Evolutionary conservation across 2,797 vertebrate species (phyloP), one percentile per base, ranked within the genome.

Genomic region (Xenops minutus): DNA sequence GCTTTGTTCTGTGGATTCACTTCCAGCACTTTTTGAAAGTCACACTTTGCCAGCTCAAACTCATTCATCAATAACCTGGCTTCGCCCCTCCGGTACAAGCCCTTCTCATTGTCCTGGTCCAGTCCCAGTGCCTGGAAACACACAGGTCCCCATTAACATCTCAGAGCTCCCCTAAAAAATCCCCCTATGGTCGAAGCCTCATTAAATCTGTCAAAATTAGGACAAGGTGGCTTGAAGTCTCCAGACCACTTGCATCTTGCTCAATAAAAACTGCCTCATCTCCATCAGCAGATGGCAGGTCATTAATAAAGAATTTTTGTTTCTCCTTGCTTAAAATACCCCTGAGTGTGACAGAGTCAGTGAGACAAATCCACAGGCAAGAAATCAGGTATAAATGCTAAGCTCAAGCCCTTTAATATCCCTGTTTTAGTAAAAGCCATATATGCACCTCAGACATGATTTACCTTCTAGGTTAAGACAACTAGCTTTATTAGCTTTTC

Each of bases 1-100:
- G 99, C 99, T 85, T 98, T 98, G 95, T 99, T 99, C 55, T 98
- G 98, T 4, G 99, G 98, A 77, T 99, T 99, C 74, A 99, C 98
- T 84, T 98, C 98, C 88, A 99, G 96, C 77, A 99, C 99, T 58
- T 97, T 98, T 89, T 98, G 98, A 94, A 99, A 99, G 97, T 99
- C 99, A 8, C 97, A 96, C 94, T 98, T 97, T 52, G 99, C 99
- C 88, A 99, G 94, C 93, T 98, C 98, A 55, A 99, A 99, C 95
- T 99, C 99, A 0, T 99, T 99, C 94, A 98, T 98, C 55, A 98
- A 95, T 73, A 99, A 97, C 86, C 98, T 98, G 51, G 99, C 99
- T 80, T 99, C 98, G 0, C 99, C 99, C 2, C 99, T 97, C 23
- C 99, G 98, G 96, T 99, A 99, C 93, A 99, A 96, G 41, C 99